Evolutionary conservation across 2,888 invertebrate species (phyloP).

Genomic region (Macrophya alboannulata): DNA sequence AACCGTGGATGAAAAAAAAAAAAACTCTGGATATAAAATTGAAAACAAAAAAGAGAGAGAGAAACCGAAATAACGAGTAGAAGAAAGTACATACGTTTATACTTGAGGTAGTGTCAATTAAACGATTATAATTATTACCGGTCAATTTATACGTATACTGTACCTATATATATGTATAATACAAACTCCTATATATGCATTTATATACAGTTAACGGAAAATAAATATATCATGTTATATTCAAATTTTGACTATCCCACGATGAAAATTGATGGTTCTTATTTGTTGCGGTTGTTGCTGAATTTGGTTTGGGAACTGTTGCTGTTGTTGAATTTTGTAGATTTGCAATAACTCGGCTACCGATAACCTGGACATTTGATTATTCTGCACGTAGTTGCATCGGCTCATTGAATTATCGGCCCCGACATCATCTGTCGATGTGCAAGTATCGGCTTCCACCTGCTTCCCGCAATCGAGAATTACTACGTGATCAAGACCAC

Average conservation of each 20-base stretch:
- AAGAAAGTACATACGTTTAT: background rate
- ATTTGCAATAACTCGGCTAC: conserved; percentile 77
- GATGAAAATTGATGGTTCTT: conserved; percentile 11
- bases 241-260: conserved; percentile 40
- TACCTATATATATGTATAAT: background rate
- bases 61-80: background rate
- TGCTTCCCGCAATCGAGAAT: conserved; percentile 55
- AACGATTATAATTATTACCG: background rate
- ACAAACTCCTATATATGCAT: background rate
- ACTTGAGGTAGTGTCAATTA: background rate
- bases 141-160: background rate
- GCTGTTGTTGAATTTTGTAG: conserved; percentile 68
- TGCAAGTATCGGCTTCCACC: conserved; percentile 42
- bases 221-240: background rate
- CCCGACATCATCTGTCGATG: conserved; percentile 60
- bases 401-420: conserved; percentile 65
- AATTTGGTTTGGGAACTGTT: conserved; percentile 43
- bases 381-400: conserved; percentile 62
- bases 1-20: too few relatives aligned
- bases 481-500: conserved; percentile 61
- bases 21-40: background rate
- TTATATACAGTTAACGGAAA: too few relatives aligned
- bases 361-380: conserved; percentile 73
- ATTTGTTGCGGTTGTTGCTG: conserved; percentile 56
- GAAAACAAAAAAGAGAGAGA: background rate